Evolutionary conservation across 2,113 vertebrate species (phyloP).

Genomic region (Empidonax traillii): DNA sequence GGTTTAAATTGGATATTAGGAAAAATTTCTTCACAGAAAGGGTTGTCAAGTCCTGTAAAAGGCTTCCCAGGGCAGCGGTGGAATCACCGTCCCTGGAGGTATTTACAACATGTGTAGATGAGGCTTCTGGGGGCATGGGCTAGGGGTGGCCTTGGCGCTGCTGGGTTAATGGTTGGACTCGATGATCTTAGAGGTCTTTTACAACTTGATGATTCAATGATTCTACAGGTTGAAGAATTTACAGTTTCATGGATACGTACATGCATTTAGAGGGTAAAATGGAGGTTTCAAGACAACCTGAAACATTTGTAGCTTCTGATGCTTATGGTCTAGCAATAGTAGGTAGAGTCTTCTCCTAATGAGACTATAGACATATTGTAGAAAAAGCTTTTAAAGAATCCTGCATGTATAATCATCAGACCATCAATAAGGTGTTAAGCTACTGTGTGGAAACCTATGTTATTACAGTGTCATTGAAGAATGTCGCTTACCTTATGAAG

Average conservation of each 20-base stretch:
- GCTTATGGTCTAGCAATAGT: not conserved
- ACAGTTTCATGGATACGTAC: not conserved
- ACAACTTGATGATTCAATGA: not conserved
- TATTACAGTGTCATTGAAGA: not conserved
- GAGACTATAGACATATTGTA: not conserved
- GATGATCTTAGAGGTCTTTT: not conserved
- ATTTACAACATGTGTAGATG: not conserved
- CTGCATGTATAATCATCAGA: not conserved
- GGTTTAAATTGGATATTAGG: not conserved
- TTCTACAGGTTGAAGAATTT: not conserved
- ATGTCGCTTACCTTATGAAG: not conserved
- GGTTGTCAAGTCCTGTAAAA: not conserved
- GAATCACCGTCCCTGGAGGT: not conserved
- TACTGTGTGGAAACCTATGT: not conserved
- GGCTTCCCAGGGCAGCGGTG: not conserved
- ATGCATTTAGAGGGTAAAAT: rapidly evolving
- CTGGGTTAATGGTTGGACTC: not conserved
- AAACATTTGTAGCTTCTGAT: not conserved
- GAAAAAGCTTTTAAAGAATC: not conserved
- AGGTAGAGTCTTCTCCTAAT: not conserved
- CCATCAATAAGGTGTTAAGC: not conserved
- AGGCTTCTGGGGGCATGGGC: not conserved
- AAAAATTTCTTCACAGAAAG: not conserved
- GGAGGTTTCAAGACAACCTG: not conserved
- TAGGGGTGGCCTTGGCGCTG: not conserved